Percentiles rank a stretch among this genome's conserved stretches.
Evolutionary conservation across 1,140 invertebrate species (phyloP).

Genomic region (Drosophila orosa): DNA sequence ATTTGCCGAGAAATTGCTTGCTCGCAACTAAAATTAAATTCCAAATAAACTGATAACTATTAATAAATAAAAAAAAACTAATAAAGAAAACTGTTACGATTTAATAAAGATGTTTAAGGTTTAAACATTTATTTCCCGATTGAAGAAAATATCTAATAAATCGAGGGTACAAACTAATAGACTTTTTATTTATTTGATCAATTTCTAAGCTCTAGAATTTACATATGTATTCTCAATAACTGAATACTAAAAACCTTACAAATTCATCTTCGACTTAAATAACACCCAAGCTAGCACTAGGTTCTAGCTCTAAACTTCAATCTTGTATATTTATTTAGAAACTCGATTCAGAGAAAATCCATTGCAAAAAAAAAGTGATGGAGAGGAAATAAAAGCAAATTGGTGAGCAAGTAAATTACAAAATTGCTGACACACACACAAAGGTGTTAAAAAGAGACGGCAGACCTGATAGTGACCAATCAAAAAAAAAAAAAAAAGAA

Average conservation of each 20-base stretch:
- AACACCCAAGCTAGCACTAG: constrained; percentile 4
- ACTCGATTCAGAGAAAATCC: constrained; percentile 26
- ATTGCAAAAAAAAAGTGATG: constrained; percentile 15
- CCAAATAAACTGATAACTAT: background rate
- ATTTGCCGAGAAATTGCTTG: constrained; percentile 5
- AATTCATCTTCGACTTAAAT: background rate
- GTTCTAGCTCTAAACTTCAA: background rate
- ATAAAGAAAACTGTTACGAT: too few species aligned
- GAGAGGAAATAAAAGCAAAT: constrained; percentile 45
- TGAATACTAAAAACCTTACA: background rate
- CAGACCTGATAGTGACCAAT: constrained; percentile 15
- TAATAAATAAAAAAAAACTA: background rate
- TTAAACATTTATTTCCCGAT: too few species aligned
- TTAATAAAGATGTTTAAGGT: background rate
- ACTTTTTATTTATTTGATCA: background rate
- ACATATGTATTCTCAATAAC: background rate
- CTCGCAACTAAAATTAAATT: background rate
- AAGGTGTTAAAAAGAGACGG: constrained; percentile 35
- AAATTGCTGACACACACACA: constrained; percentile 55
- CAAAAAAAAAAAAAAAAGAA: constrained; percentile 9
- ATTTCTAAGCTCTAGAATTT: background rate
- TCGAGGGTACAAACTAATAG: too few species aligned
- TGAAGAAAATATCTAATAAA: too few species aligned
- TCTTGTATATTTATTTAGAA: constrained; percentile 6
- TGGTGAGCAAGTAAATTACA: constrained; percentile 72